phyloP scores from a whole-genome alignment of 2,113 vertebrate genomes.

The Chloebia gouldiae region DNA sequence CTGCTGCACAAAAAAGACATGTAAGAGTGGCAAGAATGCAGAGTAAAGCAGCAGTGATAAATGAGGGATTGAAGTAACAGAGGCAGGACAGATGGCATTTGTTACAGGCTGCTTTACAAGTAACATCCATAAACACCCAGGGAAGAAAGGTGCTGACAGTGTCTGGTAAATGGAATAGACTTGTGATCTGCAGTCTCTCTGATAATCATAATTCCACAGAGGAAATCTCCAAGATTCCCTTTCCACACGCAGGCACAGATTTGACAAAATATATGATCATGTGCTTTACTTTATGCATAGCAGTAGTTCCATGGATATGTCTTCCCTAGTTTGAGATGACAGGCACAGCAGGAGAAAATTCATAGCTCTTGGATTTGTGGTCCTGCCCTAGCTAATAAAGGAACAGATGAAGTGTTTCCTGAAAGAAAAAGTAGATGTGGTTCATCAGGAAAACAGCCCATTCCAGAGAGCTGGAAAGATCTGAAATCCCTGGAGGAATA shows the following conservation, averaged over 20 bases:
- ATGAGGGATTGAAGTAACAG: background rate
- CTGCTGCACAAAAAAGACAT: background rate
- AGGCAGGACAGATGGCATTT: slow-evolving; percentile 25
- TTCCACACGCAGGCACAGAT: background rate
- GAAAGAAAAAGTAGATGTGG: background rate
- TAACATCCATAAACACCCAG: slow-evolving; percentile 26
- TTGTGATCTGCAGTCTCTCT: slow-evolving; percentile 19
- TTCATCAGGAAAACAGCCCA: background rate
- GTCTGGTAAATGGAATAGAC: background rate
- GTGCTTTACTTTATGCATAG: background rate
- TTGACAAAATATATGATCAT: background rate
- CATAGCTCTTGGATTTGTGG: background rate
- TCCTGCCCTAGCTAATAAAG: background rate
- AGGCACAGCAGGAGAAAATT: background rate
- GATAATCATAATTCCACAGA: background rate
- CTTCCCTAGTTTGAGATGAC: background rate
- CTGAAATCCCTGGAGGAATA: background rate
- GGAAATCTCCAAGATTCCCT: slow-evolving; percentile 4
- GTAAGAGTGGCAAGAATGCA: background rate
- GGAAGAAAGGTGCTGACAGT: slow-evolving; percentile 50
- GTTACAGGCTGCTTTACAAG: background rate
- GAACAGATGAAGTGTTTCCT: background rate
- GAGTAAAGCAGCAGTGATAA: background rate
- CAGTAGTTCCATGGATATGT: background rate
- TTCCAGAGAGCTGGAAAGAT: background rate